phyloP scores from a whole-genome alignment of 1,140 invertebrate genomes.

The Conus betulinus region DNA sequence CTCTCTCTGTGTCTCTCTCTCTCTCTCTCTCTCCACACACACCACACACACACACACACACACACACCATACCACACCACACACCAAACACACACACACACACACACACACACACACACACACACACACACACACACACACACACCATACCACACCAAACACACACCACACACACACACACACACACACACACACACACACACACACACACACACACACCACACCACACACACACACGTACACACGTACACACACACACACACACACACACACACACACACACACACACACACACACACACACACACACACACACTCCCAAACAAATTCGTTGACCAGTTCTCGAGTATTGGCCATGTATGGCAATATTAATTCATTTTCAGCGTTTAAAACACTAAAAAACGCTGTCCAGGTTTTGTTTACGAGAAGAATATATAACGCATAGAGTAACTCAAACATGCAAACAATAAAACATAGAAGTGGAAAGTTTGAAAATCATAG shows the following conservation, averaged over 20 bases:
- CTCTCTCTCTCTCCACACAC: no score
- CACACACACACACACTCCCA: not conserved
- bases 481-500: no score
- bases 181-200: not conserved
- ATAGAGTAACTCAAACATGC: no score
- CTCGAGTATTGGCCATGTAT: no score
- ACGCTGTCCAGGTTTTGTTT: no score
- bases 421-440: no score
- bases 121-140: slow-evolving; percentile 2
- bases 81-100: not conserved
- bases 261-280: slow-evolving; percentile 1
- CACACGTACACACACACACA: not conserved
- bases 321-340: no score
- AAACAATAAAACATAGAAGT: no score
- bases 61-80: not conserved
- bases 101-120: not conserved
- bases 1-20: no score
- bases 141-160: not conserved
- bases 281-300: slow-evolving; percentile 10
- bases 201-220: not conserved
- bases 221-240: not conserved
- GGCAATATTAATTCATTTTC: no score
- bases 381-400: no score
- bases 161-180: not conserved
- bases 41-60: not conserved